Evolutionary conservation across 2,888 invertebrate genomes (phyloP), one percentile per base, ranked within the genome.

Genomic region (Crematogaster levior): DNA sequence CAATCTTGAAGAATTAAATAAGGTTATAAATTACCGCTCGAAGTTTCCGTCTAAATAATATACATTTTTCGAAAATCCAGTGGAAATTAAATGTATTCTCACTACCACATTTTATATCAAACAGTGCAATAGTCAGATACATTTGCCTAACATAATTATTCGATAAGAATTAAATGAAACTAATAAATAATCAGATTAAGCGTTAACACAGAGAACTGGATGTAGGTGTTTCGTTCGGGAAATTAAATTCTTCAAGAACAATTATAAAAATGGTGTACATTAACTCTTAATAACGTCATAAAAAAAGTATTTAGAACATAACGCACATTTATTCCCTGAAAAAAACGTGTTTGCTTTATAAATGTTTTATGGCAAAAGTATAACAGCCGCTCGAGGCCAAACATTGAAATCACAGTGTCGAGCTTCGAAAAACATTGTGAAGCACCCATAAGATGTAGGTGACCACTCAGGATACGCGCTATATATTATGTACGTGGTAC

Each of bases 401-500:
- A 48, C 30, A 10, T 46, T 12, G 46, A 34, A 60, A 37, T 40
- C 43, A 46, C 48, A 15, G 10, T 37, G 15, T 3, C 30, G 5
- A 18, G n/a, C 18, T 4, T 30, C 27, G 21, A 15, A 34, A 43
- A 72, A 58, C 90, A 72, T 90, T 90, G 89, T 90, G 89, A 83
- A 81, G 46, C 40, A 15, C 66, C 80, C 90, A 86, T 90, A 90
- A 89, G 73, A 84, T 60, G 79, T 82, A 89, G 90, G 89, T 90
- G 89, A 90, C 90, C 89, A 84, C 73, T 82, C 70, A 77, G 56
- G 43, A 58, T 88, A 86, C 81, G 82, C 86, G 84, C 53, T 83
- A 90, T 87, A 83, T 82, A 89, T 89, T 90, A 89, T 86, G 88
- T 89, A 89, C 83, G 88, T 85, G 75, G 84, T 89, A 83, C 82